Conservation (phyloP, 2,888 invertebrate species). For the Polia nebulosa region DNA sequence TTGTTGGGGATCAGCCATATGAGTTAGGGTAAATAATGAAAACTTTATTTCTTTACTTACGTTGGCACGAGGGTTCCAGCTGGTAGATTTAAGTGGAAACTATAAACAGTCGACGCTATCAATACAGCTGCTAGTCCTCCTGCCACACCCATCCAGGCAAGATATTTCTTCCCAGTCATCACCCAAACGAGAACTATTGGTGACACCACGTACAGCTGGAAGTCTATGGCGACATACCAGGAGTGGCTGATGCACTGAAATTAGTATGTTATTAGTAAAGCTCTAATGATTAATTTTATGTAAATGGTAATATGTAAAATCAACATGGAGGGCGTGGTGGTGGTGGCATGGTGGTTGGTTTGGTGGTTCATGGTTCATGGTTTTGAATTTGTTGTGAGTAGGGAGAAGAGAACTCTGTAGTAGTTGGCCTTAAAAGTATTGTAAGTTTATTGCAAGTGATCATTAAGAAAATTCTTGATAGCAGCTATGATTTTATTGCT, state of each 20-base stretch:
- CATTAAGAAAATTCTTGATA: too few relatives aligned
- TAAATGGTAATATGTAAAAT: neutral
- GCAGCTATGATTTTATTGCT: too few relatives aligned
- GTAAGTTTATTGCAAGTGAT: neutral
- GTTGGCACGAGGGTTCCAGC: conserved; percentile 39
- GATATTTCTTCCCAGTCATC: conserved; percentile 62
- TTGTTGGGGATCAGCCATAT: neutral
- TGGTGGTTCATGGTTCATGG: too few relatives aligned
- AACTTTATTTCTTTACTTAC: conserved; percentile 44
- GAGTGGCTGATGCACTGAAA: conserved; percentile 76
- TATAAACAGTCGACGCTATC: conserved; percentile 55
- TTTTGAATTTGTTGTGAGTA: neutral
- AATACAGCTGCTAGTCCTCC: conserved; percentile 51
- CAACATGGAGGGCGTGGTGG: too few relatives aligned
- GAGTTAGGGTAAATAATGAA: neutral
- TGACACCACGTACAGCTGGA: conserved; percentile 76
- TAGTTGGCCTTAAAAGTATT: neutral
- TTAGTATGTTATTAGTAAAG: conserved; percentile 2
- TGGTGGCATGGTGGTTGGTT: too few relatives aligned
- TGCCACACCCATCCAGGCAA: conserved; percentile 71
- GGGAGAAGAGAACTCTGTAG: neutral
- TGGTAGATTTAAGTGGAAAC: conserved; percentile 54
- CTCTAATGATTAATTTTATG: neutral
- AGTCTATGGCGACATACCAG: conserved; percentile 76
- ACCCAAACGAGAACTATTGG: conserved; percentile 76